A percentile compares a stretch with the other conserved stretches of the same genome.
Conservation (phyloP, 2,888 invertebrate species). For the Idaea aversata region DNA sequence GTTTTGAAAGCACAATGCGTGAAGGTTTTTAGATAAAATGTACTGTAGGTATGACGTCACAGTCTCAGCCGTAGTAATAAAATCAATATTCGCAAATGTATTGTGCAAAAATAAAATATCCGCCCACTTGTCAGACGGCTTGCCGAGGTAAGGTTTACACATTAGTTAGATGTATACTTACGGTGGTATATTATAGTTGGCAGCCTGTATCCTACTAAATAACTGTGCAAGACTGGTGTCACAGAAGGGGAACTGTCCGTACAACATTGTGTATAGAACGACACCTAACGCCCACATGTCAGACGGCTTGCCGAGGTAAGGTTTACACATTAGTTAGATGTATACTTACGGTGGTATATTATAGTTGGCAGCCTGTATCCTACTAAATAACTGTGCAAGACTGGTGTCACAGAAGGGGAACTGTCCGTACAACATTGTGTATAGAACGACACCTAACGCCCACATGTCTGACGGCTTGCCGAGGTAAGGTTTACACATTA, state of each 20-base stretch:
- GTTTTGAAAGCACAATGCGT: no score
- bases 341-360: slow-evolving; percentile 84
- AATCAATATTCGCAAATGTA: no score
- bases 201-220: slow-evolving; percentile 87
- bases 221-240: slow-evolving; percentile 86
- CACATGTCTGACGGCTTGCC: slow-evolving; percentile 92
- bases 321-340: slow-evolving; percentile 37
- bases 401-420: slow-evolving; percentile 90
- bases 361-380: slow-evolving; percentile 87
- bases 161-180: slow-evolving; percentile 55
- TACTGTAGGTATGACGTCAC: no score
- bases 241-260: slow-evolving; percentile 90
- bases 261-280: slow-evolving; percentile 88
- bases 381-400: slow-evolving; percentile 85
- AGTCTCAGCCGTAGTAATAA: no score
- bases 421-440: slow-evolving; percentile 89
- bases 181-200: slow-evolving; percentile 87
- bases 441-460: slow-evolving; percentile 89
- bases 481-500: slow-evolving; percentile 79
- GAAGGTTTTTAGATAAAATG: no score
- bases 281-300: slow-evolving; percentile 93
- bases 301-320: slow-evolving; percentile 88
- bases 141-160: slow-evolving; percentile 83
- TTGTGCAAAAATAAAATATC: no score
- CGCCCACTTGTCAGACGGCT: slow-evolving; percentile 92